These are phyloP conservation scores for Antennarius striatus DNA, from an alignment of 2,113 vertebrate species.

Conservation along the genomic window DNA sequence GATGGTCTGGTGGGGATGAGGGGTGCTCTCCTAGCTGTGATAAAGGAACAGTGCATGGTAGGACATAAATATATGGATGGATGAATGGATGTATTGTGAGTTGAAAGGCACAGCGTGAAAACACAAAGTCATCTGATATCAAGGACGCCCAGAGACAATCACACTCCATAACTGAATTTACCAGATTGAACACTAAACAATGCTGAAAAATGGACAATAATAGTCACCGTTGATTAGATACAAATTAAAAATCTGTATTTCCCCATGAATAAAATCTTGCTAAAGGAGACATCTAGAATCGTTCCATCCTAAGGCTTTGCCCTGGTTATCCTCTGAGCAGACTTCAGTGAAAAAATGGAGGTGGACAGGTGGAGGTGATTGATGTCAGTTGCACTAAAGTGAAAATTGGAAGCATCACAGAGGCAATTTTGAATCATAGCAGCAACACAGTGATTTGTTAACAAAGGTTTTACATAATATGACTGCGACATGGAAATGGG, in stretches of 20 bases:
- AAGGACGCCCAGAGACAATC: no score
- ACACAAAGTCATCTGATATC: background rate
- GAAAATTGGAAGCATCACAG: background rate
- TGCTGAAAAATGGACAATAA: no score
- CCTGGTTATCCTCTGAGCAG: background rate
- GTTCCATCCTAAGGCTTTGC: background rate
- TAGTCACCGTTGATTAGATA: no score
- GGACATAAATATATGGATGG: constrained; percentile 14
- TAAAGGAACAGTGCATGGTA: constrained; percentile 19
- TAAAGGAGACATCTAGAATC: no score
- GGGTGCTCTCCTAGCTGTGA: constrained; percentile 22
- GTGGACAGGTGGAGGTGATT: background rate
- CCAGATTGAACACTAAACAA: no score
- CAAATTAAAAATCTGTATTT: background rate
- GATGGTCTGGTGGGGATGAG: constrained; percentile 26
- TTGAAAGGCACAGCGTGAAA: background rate
- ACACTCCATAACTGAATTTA: no score
- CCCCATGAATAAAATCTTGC: no score
- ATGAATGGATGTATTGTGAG: background rate
- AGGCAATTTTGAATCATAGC: background rate
- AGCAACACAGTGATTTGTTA: background rate
- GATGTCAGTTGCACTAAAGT: background rate
- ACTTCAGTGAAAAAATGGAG: background rate
- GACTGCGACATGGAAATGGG: background rate
- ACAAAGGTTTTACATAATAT: background rate